phyloP scores from a whole-genome alignment of 1,140 invertebrate genomes.

The Venustaconcha ellipsiformis region DNA sequence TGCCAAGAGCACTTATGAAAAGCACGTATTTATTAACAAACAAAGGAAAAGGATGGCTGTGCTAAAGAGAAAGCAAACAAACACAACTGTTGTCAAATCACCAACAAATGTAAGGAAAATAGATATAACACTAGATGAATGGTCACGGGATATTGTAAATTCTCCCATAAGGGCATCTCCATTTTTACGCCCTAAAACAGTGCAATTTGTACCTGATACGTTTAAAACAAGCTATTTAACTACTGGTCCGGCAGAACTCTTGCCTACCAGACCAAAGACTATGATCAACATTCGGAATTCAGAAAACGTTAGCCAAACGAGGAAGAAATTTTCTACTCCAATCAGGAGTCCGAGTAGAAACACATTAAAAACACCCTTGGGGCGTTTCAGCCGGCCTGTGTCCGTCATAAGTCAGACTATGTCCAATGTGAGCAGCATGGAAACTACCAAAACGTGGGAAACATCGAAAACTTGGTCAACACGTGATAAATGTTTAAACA shows the following conservation, averaged over 20 bases:
- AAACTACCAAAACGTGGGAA: background rate
- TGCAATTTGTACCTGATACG: conserved; percentile 17
- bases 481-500: background rate
- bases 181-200: conserved; percentile 14
- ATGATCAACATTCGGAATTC: background rate
- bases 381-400: background rate
- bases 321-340: background rate
- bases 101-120: background rate
- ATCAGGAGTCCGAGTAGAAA: conserved; percentile 2
- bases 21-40: conserved; percentile 21
- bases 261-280: conserved; percentile 10
- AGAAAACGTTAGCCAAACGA: conserved; percentile 6
- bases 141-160: no score
- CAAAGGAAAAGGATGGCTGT: conserved; percentile 15
- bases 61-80: conserved; percentile 3
- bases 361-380: conserved; percentile 5
- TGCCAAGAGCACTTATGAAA: conserved; percentile 20
- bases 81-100: background rate
- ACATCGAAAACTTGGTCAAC: background rate
- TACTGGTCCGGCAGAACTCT: background rate
- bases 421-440: background rate
- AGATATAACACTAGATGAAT: background rate
- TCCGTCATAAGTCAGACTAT: background rate
- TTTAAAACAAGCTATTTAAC: background rate
- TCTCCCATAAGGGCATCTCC: conserved; percentile 8